Evolutionary conservation across 1,140 invertebrate species (phyloP).

Genomic region (Andricus grossulariae): DNA sequence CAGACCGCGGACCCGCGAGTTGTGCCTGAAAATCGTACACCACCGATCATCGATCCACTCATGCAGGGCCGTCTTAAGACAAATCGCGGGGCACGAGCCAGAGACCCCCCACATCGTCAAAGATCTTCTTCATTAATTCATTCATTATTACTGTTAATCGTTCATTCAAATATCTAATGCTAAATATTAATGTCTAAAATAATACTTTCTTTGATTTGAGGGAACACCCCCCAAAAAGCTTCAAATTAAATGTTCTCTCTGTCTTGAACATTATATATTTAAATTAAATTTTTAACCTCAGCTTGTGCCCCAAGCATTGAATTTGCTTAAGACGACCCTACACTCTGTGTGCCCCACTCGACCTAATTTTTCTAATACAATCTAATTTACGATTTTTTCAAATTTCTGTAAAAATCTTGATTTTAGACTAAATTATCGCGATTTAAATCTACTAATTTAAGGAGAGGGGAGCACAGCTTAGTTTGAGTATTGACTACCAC

Average conservation of each 20-base stretch:
- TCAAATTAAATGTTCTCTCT: too few species aligned
- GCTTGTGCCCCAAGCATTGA: constrained; percentile 16
- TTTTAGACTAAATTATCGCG: neutral
- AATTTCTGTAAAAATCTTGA: neutral
- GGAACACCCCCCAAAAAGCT: too few species aligned
- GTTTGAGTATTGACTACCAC: neutral
- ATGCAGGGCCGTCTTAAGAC: constrained; percentile 48
- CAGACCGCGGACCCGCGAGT: constrained; percentile 79
- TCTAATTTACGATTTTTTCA: neutral
- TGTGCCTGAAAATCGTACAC: constrained; percentile 76
- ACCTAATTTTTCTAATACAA: constrained; percentile 12
- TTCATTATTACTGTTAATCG: too few species aligned
- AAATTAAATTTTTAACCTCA: neutral
- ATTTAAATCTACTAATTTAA: neutral
- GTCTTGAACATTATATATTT: too few species aligned
- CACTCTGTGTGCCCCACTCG: constrained; percentile 12
- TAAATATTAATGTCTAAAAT: too few species aligned
- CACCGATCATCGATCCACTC: constrained; percentile 71
- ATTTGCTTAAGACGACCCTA: constrained; percentile 16
- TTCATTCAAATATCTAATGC: too few species aligned
- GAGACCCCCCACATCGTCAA: neutral
- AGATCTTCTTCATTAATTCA: too few species aligned
- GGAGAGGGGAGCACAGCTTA: constrained; percentile 18
- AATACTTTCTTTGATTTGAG: too few species aligned
- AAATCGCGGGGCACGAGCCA: neutral